phyloP scores from a whole-genome alignment of 2,888 invertebrate genomes.

The Pharmacophagus antenor region DNA sequence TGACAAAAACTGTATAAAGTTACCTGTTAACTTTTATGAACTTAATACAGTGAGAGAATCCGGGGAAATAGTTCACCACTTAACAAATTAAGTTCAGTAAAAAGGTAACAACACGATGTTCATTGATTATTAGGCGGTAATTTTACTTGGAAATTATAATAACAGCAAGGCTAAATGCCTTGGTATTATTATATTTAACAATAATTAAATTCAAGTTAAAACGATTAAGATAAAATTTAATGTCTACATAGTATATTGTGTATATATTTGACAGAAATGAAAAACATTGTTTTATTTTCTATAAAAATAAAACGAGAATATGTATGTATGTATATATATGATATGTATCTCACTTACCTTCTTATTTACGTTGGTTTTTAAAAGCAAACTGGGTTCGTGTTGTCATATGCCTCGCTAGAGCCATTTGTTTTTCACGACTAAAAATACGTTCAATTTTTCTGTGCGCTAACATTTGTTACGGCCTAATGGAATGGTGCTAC shows the following conservation, averaged over 20 bases:
- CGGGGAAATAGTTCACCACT: too few species aligned
- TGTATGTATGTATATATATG: background rate
- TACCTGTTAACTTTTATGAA: too few species aligned
- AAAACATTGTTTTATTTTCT: constrained; percentile 1
- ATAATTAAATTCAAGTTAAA: background rate
- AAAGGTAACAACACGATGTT: too few species aligned
- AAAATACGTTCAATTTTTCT: constrained; percentile 12
- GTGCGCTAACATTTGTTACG: constrained; percentile 13
- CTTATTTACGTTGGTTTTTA: background rate
- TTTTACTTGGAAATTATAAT: too few species aligned
- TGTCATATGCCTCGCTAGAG: background rate
- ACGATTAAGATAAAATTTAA: too few species aligned
- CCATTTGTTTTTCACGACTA: constrained; percentile 11
- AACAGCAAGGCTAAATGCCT: too few species aligned
- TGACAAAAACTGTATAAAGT: too few species aligned
- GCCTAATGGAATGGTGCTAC: constrained; percentile 12
- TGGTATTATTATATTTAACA: too few species aligned
- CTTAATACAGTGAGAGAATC: too few species aligned
- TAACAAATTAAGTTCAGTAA: too few species aligned
- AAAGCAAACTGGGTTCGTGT: constrained; percentile 23
- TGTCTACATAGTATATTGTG: background rate
- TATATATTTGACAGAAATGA: background rate
- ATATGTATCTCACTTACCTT: background rate
- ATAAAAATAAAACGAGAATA: background rate
- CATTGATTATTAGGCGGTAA: too few species aligned